Evolutionary conservation across 2,113 vertebrate species (phyloP), one percentile per base, ranked within the genome.

Genomic region (Colossoma macropomum): DNA sequence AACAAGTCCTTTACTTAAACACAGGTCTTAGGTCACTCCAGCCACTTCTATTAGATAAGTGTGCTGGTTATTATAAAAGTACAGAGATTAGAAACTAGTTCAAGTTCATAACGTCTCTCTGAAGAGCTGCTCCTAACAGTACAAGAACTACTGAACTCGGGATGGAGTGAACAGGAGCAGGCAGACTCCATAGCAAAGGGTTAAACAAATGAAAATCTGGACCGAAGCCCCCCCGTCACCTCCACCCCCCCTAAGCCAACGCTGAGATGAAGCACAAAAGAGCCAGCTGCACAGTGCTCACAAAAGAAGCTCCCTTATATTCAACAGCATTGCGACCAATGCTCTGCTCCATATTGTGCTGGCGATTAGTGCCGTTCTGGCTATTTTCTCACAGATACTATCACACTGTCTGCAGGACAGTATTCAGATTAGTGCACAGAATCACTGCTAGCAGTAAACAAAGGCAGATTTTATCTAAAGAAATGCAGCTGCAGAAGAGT

Each of bases 271-370:
- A 27, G 25, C 30, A 69, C 66, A 69, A 71, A n/a, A 71, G 68
- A 11, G 45, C 8, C 68, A 71, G 68, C 68, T 71, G 68, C 68
- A 41, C 23, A 71, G 68, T 23, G 68, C 21, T 45, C 68, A 71
- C 68, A 71, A 71, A 45, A 71, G 68, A n/a, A 71, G 41, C 34
- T 25, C 68, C 38, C 23, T n/a, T 45, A 71, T 45, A 71, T 41
- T 71, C 34, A 71, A 45, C 34, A 71, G 68, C 68, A 45, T 25
- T 45, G 15, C 5, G 68, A 23, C 21, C 68, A 45, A 25, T 25
- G 38, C 12, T n/a, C 68, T 41, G 3, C 23, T 71, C 41, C 68
- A 45, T 45, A 45, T 45, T 25, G 38, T 71, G 21, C 23, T n/a
- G 8, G 4, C 12, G 68, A 71, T 71, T 45, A 45, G 9, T 1